Evolutionary conservation across 2,113 vertebrate genomes (phyloP).

Genomic region (Ascaphus truei): DNA sequence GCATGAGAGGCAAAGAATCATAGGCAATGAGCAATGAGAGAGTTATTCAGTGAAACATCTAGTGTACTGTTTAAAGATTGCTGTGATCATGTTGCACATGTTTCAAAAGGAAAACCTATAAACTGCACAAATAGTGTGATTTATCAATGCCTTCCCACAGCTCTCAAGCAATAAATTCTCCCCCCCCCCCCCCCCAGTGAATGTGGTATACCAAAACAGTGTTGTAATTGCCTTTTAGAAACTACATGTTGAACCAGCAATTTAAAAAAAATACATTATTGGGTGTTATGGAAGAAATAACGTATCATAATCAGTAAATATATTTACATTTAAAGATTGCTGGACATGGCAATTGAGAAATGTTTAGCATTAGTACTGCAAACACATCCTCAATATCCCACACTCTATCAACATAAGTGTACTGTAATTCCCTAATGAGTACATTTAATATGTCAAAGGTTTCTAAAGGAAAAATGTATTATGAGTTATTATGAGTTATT

Average conservation of each 20-base stretch:
- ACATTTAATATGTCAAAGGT: slow-evolving; percentile 23
- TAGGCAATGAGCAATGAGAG: slow-evolving; percentile 12
- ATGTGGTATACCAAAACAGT: slow-evolving; percentile 5
- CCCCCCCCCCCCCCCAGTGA: not conserved
- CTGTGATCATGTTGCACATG: slow-evolving; percentile 31
- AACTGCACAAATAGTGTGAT: slow-evolving; percentile 29
- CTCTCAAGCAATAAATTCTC: slow-evolving; percentile 13
- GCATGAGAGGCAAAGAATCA: not conserved
- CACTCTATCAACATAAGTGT: slow-evolving; percentile 27
- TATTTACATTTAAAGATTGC: slow-evolving; percentile 23
- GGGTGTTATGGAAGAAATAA: not conserved
- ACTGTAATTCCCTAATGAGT: not conserved
- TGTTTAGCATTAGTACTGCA: slow-evolving; percentile 27
- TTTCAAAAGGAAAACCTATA: slow-evolving; percentile 18
- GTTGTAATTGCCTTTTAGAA: slow-evolving; percentile 13
- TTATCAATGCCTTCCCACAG: slow-evolving; percentile 26
- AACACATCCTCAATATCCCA: slow-evolving; percentile 15
- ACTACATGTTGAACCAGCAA: slow-evolving; percentile 30
- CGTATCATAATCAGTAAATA: slow-evolving; percentile 11
- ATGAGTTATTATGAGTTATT: not conserved
- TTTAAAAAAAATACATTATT: slow-evolving; percentile 27
- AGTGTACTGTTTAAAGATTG: slow-evolving; percentile 19
- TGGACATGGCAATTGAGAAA: slow-evolving; percentile 14
- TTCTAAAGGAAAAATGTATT: not conserved
- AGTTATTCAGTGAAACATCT: not conserved